phyloP scores from a whole-genome alignment of 2,888 invertebrate species.

The Galerucella pusilla region DNA sequence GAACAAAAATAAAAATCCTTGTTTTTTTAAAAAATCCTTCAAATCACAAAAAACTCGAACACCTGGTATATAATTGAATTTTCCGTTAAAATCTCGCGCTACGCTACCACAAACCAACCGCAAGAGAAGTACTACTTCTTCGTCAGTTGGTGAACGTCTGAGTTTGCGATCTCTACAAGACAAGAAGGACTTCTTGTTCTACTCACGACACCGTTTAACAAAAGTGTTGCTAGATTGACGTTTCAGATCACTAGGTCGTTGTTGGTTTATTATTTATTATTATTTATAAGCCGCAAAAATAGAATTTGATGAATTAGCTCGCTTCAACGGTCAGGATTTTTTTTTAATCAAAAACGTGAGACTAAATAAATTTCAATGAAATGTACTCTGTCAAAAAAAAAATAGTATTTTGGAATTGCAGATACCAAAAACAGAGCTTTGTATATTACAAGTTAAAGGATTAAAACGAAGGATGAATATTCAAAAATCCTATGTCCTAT shows the following conservation, averaged over 20 bases:
- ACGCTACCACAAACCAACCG: neutral
- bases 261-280: conserved; percentile 21
- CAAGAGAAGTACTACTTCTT: conserved; percentile 16
- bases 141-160: conserved; percentile 28
- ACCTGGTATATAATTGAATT: neutral
- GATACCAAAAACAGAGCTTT: too few relatives aligned
- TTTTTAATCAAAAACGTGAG: too few relatives aligned
- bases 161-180: conserved; percentile 4
- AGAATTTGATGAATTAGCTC: neutral
- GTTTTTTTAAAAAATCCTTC: neutral
- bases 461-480: too few relatives aligned
- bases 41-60: neutral
- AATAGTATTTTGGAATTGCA: too few relatives aligned
- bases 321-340: too few relatives aligned
- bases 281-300: neutral
- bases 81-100: conserved; percentile 7
- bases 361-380: too few relatives aligned
- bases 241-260: conserved; percentile 32
- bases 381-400: too few relatives aligned
- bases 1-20: neutral
- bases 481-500: too few relatives aligned
- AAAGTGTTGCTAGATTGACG: conserved; percentile 20
- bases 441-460: too few relatives aligned
- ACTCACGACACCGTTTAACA: conserved; percentile 34
- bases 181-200: conserved; percentile 24